A percentile compares a stretch with the other conserved stretches of the same genome.
Evolutionary conservation across 2,113 vertebrate genomes (phyloP).

Genomic region (Clarias gariepinus): DNA sequence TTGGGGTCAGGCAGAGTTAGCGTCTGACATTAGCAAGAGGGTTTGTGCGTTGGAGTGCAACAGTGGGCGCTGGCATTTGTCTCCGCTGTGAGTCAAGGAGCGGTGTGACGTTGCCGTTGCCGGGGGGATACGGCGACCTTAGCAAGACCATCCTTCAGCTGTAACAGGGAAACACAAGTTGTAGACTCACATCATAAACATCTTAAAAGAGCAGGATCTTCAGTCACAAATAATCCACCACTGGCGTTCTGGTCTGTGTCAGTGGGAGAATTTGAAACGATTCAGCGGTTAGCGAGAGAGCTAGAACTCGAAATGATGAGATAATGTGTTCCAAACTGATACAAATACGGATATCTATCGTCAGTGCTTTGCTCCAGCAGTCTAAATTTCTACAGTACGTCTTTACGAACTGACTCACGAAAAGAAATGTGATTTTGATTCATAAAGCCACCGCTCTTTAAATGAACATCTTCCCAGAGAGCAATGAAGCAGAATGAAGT

Average conservation of each 20-base stretch:
- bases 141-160: conserved; percentile 55
- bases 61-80: conserved; percentile 68
- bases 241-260: conserved; percentile 15
- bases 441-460: not conserved
- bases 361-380: not conserved
- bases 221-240: conserved; percentile 21
- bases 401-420: not conserved
- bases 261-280: not conserved
- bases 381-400: not conserved
- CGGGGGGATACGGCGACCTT: conserved; percentile 69
- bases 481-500: not conserved
- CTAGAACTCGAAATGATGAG: not conserved
- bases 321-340: not conserved
- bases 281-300: not conserved
- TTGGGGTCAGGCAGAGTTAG: conserved; percentile 53
- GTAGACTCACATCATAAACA: conserved; percentile 45
- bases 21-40: conserved; percentile 51
- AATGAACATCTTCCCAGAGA: not conserved
- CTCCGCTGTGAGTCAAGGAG: conserved; percentile 50
- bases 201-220: conserved; percentile 51
- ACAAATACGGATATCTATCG: not conserved
- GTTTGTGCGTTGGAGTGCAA: conserved; percentile 59
- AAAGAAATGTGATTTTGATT: not conserved
- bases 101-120: conserved; percentile 64
- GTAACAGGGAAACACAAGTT: conserved; percentile 42